Base-by-base conservation (phyloP, 2,113 vertebrate species). In the Phodopus roborovskii region DNA sequence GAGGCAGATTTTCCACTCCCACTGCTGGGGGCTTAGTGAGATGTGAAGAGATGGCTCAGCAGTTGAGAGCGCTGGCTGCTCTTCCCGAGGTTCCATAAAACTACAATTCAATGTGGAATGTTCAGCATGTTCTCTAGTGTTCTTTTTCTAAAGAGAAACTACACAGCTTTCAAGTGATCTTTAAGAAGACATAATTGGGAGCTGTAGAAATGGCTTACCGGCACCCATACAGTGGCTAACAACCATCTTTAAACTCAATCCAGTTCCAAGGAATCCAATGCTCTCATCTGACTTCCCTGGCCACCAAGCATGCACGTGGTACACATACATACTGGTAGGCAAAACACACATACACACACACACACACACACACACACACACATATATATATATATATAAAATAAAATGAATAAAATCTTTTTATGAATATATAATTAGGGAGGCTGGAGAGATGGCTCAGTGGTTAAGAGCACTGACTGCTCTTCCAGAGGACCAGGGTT, bases 71-170 rank as follows among this genome's bases (percentile, higher is more conserved):
- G n/a, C 50, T 22, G 33, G 50, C 16, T 81, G 17, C 53, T 58
- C 79, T 58, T 60, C 33, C 53, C 39, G 11, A 60, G 79, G 50
- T 26, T 20, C 53, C n/a, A 26, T 28, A 60, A 93, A 88, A 60
- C 3, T 16, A 28, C 50, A 85, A 20, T 10, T 84, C 30, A 50
- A 75, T 79, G 48, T 91, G 56, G 90, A 88, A 48, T 78, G 66
- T 58, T 88, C 28, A 74, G 8, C 66, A 4, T 48, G 30, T 24
- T 19, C 45, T 50, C 71, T 90, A 42, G 83, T 73, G 53, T 85
- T 48, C 19, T 22, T 82, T 96, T 91, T 79, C 82, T 79, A 78
- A 92, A 56, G 39, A 88, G 62, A 92, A 90, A 84, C 66, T 20
- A 24, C 24, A 56, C 22, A 91, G 19, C 36, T 75, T 83, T 62